Evolutionary conservation across 2,888 invertebrate species (phyloP).

Genomic region (Pandemis heparana): DNA sequence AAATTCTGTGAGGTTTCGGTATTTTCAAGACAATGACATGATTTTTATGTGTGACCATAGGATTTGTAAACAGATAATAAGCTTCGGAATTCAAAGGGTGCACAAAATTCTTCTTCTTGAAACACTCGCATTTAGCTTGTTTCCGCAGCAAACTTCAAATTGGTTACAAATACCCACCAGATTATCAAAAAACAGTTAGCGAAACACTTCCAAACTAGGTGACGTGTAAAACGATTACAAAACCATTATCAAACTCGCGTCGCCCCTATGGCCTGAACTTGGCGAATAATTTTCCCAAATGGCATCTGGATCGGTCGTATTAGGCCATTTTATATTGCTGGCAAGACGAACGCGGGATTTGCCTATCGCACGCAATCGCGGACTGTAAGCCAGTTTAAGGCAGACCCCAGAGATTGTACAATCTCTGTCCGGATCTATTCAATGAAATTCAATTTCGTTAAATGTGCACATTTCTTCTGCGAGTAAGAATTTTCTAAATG

Average conservation of each 20-base stretch:
- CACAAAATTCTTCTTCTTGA: too few species aligned
- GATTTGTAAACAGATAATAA: too few species aligned
- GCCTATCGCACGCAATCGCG: conserved; percentile 76
- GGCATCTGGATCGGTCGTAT: conserved; percentile 55
- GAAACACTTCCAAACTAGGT: conserved; percentile 2
- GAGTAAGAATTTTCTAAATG: conserved; percentile 38
- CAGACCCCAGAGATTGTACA: conserved; percentile 65
- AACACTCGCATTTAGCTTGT: too few species aligned
- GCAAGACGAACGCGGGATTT: conserved; percentile 67
- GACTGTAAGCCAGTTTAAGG: conserved; percentile 76
- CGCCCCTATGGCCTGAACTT: conserved; percentile 34
- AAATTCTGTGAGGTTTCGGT: too few species aligned
- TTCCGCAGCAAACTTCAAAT: background rate
- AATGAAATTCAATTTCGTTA: conserved; percentile 77
- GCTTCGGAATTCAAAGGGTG: too few species aligned
- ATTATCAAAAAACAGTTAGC: background rate
- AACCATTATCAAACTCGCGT: conserved; percentile 36
- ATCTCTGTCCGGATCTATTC: conserved; percentile 75
- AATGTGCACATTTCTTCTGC: conserved; percentile 66
- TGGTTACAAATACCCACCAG: background rate
- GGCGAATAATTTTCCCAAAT: conserved; percentile 42
- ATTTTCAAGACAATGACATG: too few species aligned
- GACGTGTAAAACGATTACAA: conserved; percentile 35
- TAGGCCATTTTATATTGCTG: conserved; percentile 64
- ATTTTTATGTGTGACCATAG: too few species aligned